Base-by-base conservation (phyloP, 2,888 invertebrate genomes). In the Timandra comae region DNA sequence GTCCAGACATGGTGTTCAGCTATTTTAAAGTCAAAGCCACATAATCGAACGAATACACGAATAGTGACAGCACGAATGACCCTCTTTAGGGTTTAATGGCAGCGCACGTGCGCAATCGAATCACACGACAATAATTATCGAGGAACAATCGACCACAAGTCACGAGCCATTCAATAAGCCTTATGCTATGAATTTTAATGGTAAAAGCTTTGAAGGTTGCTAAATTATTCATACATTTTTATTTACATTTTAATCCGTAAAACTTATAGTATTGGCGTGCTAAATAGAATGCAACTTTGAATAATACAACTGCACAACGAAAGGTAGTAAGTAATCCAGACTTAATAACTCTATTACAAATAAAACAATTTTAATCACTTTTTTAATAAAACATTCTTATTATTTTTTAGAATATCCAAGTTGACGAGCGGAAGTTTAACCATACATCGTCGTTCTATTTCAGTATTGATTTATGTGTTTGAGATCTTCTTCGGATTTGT, bases 391-490 rank as follows among this genome's bases (percentile, higher is more conserved):
- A 6, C 16, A 16, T 16, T 6, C 16, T 16, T 16, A 5, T 16
- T 16, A 16, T 65, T 73, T 69, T 73, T 62, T 33, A 57, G 56
- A 60, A 54, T 57, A 62, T 63, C 55, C 48, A 46, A 58, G 63
- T 63, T 74, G 74, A 74, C 62, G 70, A 74, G 63, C 79, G 81
- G 80, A 80, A 72, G 61, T 67, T 57, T 56, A 46, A 41, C 49
- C 46, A 56, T 56, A 59, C 58, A 52, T 54, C 61, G 69, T 63
- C 65, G 57, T 60, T 78, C 79, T 81, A 81, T 81, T 81, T 81
- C 65, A 60, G 78, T 64, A 62, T 71, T 81, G 79, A 81, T 81
- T 79, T 79, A 80, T 76, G 67, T 49, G 56, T 50, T 41, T 51
- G 55, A 62, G 63, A 67, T 71, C 67, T 62, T 58, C 37, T 52